A percentile compares a stretch with the other conserved stretches of the same genome.
Conservation (phyloP, 1,140 invertebrate species). For the Saxidomus purpurata region DNA sequence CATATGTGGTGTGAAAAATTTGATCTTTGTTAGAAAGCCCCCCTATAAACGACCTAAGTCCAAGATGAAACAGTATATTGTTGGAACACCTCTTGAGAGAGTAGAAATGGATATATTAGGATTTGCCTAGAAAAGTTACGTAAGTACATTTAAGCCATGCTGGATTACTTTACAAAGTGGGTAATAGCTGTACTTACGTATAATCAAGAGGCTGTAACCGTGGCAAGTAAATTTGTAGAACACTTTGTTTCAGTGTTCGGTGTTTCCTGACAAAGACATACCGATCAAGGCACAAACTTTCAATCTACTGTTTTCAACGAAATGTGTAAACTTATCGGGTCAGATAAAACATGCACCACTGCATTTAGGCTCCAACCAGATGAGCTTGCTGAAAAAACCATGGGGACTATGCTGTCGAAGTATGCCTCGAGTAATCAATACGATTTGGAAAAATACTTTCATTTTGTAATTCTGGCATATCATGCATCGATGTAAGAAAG, state of each 20-base stretch:
- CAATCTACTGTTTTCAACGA: no score
- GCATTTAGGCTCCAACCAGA: conserved; percentile 10
- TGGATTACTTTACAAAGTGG: conserved; percentile 77
- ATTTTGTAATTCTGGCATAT: not conserved
- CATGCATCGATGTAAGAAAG: not conserved
- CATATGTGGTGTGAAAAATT: conserved; percentile 38
- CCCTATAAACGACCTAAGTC: no score
- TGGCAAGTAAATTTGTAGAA: conserved; percentile 82
- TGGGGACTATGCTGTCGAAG: not conserved
- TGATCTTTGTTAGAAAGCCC: conserved; percentile 55
- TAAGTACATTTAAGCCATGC: not conserved
- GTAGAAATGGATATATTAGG: conserved; percentile 63
- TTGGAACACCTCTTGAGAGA: conserved; percentile 62
- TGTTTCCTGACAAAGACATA: conserved; percentile 80
- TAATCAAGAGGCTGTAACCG: conserved; percentile 72
- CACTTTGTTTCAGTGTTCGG: conserved; percentile 82
- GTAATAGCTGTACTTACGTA: conserved; percentile 68
- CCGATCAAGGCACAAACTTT: conserved; percentile 81
- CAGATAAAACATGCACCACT: no score
- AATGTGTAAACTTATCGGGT: no score
- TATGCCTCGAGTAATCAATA: not conserved
- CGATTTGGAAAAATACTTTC: not conserved
- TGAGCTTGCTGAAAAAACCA: not conserved
- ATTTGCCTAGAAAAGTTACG: conserved; percentile 4
- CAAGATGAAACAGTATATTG: no score